These are phyloP conservation scores for Nothobranchius furzeri DNA, from an alignment of 2,113 vertebrate genomes.

Conservation along the genomic window DNA sequence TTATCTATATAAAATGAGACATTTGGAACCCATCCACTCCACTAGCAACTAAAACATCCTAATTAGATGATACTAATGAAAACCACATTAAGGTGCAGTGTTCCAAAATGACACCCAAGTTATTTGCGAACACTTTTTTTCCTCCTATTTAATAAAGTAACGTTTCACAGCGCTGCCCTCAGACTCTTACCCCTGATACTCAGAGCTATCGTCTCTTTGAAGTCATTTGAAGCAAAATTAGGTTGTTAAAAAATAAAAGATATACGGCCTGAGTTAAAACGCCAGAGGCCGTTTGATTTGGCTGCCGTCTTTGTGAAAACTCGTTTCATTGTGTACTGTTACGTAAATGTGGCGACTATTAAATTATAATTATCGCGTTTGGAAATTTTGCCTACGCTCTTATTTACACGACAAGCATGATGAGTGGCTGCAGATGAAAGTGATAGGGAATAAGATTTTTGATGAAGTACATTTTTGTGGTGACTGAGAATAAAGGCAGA, in stretches of 20 bases:
- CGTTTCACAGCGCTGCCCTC: not conserved
- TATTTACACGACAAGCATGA: not conserved
- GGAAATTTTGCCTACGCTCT: not conserved
- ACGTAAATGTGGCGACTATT: not conserved
- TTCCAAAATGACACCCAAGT: not conserved
- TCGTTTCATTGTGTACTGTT: not conserved
- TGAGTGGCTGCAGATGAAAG: not conserved
- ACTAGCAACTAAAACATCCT: too few relatives aligned
- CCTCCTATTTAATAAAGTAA: not conserved
- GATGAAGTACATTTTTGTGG: not conserved
- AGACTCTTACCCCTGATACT: slow-evolving; percentile 3
- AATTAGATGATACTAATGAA: too few relatives aligned
- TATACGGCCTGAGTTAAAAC: not conserved
- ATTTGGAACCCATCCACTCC: too few relatives aligned
- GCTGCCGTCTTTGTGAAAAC: not conserved
- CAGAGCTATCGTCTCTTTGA: not conserved
- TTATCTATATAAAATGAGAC: too few relatives aligned
- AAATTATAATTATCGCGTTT: not conserved
- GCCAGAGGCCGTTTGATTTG: slow-evolving; percentile 4
- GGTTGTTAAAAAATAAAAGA: not conserved
- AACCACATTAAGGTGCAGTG: too few relatives aligned
- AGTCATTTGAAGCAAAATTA: not conserved
- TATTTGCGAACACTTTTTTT: not conserved
- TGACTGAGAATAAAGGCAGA: not conserved
- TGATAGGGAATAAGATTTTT: too few relatives aligned